Evolutionary conservation across 2,797 vertebrate genomes (phyloP).

Genomic region (Malacoctenus gilli): DNA sequence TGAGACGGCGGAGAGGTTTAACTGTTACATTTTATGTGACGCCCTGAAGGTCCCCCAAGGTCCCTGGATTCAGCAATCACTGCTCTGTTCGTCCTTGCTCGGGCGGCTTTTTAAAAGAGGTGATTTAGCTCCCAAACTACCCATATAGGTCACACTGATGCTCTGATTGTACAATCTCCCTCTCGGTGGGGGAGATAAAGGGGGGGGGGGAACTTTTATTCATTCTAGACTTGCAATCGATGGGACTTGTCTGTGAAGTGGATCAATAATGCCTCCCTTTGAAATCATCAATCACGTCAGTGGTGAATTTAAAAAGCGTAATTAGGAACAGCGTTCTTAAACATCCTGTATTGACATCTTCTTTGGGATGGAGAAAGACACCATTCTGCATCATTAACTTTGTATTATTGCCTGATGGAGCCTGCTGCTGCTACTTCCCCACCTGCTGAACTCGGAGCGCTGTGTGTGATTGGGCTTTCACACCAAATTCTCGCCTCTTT

Average conservation of each 20-base stretch:
- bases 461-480: slow-evolving; percentile 82
- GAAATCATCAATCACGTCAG: slow-evolving; percentile 84
- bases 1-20: slow-evolving; percentile 43
- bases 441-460: slow-evolving; percentile 75
- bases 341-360: slow-evolving; percentile 85
- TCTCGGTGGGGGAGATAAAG: slow-evolving; percentile 72
- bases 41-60: slow-evolving; percentile 56
- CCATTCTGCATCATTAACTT: slow-evolving; percentile 86
- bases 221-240: slow-evolving; percentile 84
- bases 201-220: slow-evolving; percentile 68
- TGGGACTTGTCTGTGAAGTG: slow-evolving; percentile 87
- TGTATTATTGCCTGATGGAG: slow-evolving; percentile 85
- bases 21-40: slow-evolving; percentile 32
- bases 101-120: slow-evolving; percentile 67
- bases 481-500: slow-evolving; percentile 69
- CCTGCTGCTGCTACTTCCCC: slow-evolving; percentile 79
- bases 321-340: slow-evolving; percentile 84
- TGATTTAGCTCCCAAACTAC: slow-evolving; percentile 78
- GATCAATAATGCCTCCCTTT: slow-evolving; percentile 85
- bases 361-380: slow-evolving; percentile 83
- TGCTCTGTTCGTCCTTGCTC: slow-evolving; percentile 66
- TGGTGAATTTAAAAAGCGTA: slow-evolving; percentile 84
- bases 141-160: slow-evolving; percentile 81
- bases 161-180: slow-evolving; percentile 80
- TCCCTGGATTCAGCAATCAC: slow-evolving; percentile 64